Percentiles rank a stretch among this genome's conserved stretches.
Evolutionary conservation across 2,888 invertebrate species (phyloP).

Genomic region (Drosophila cyrtoloma): DNA sequence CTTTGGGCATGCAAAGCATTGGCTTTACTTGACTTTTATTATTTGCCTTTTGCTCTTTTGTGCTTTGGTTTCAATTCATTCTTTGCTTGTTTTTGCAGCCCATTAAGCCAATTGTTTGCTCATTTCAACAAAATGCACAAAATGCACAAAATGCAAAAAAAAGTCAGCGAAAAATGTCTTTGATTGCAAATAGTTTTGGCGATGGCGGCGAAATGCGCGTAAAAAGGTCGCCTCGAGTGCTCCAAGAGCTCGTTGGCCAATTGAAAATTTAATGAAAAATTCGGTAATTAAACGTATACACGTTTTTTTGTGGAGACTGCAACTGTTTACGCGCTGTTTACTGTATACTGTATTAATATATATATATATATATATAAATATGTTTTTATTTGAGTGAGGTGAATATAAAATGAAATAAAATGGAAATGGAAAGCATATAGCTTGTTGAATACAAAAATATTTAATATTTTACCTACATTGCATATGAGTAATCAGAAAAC

Average conservation of each 20-base stretch:
- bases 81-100: slow-evolving; percentile 28
- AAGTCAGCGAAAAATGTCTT: slow-evolving; percentile 68
- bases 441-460: slow-evolving; percentile 50
- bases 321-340: slow-evolving; percentile 63
- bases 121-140: slow-evolving; percentile 64
- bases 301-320: neutral
- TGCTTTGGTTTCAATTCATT: slow-evolving; percentile 16
- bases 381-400: slow-evolving; percentile 8
- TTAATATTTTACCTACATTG: slow-evolving; percentile 72
- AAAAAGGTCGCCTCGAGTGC: slow-evolving; percentile 53
- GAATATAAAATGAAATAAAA: slow-evolving; percentile 32
- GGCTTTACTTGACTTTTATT: slow-evolving; percentile 28
- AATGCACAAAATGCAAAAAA: slow-evolving; percentile 71
- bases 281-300: slow-evolving; percentile 24
- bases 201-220: slow-evolving; percentile 55
- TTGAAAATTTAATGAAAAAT: slow-evolving; percentile 16
- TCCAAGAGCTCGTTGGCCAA: slow-evolving; percentile 24
- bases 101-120: slow-evolving; percentile 75
- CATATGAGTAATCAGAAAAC: slow-evolving; percentile 36
- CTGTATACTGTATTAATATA: neutral
- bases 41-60: slow-evolving; percentile 20
- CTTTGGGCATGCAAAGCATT: slow-evolving; percentile 35
- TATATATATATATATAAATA: slow-evolving; percentile 7
- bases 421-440: slow-evolving; percentile 39
- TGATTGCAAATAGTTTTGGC: slow-evolving; percentile 48